Base-by-base conservation (phyloP, 2,797 vertebrate species). In the Coracias cyanogaster region DNA sequence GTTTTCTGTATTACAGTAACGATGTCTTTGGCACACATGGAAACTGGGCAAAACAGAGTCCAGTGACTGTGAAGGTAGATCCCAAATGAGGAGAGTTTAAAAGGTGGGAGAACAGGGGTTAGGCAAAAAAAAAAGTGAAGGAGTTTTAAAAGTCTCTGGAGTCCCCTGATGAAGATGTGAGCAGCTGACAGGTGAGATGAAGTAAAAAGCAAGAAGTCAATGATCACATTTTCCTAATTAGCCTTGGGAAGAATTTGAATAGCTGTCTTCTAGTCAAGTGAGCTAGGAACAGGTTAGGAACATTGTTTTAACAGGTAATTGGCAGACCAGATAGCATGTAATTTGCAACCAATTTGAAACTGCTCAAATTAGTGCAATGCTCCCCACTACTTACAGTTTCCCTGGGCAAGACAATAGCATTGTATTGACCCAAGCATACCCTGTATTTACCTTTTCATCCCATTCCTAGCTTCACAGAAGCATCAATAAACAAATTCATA, bases 201-300 rank as follows among this genome's bases (percentile, higher is more conserved):
- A 66, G n/a, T 33, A 86, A 82, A 65, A 64, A 48, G 33, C 51
- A 82, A 69, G 39, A 49, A 41, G 33, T 33, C 85, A 66, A 39
- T 46, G 77, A 85, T 80, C 65, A 70, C 19, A 6, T n/a, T 74
- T 91, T 69, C 26, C 54, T 93, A 88, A 94, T 94, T 85, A 93
- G 55, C 72, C 26, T 14, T 25, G 45, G 61, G 69, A 73, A 64
- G 71, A 67, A 85, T 70, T 29, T 94, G 55, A 87, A 86, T 73
- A 66, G 74, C 65, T 80, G 39, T 91, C 81, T 77, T 78, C 67
- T 74, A 90, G 52, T 77, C 76, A 86, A 89, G 62, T 28, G 58
- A 85, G 82, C 43, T 76, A 86, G 77, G 69, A 91, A 80, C 81
- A 86, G 82, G 94, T 81, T 86, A 69, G 91, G 43, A 49, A n/a